Conservation (phyloP, 2,888 invertebrate species). For the Anticlea derivata region DNA sequence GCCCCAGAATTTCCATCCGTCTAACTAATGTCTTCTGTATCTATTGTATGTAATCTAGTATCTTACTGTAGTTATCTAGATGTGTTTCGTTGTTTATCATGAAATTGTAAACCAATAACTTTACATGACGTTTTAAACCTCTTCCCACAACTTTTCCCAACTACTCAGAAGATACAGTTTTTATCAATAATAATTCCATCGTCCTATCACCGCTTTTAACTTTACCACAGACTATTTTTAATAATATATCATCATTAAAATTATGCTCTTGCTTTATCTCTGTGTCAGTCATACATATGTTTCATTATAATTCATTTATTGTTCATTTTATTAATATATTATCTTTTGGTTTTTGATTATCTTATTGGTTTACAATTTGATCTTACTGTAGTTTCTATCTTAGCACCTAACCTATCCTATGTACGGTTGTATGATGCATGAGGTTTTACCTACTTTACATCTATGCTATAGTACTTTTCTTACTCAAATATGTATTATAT, state of each 20-base stretch:
- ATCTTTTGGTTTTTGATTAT: no score
- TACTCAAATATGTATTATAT: not conserved
- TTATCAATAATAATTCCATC: no score
- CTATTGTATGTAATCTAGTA: slow-evolving; percentile 76
- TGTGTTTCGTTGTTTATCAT: slow-evolving; percentile 46
- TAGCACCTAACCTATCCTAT: slow-evolving; percentile 32
- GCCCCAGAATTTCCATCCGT: slow-evolving; percentile 85
- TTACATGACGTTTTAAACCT: not conserved
- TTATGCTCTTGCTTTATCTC: no score
- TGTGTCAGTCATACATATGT: no score
- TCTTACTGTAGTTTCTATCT: slow-evolving; percentile 46
- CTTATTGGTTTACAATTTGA: slow-evolving; percentile 41
- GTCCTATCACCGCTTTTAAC: no score
- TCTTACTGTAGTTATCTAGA: slow-evolving; percentile 70
- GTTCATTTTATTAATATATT: no score
- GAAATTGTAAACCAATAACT: slow-evolving; percentile 45
- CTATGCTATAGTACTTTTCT: slow-evolving; percentile 2
- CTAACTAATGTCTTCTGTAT: slow-evolving; percentile 76
- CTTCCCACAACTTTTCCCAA: no score
- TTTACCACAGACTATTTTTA: no score
- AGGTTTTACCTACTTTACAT: slow-evolving; percentile 14
- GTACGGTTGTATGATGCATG: slow-evolving; percentile 43
- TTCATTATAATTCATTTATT: no score
- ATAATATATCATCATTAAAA: no score
- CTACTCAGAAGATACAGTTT: no score